Evolutionary conservation across 2,888 invertebrate genomes (phyloP).

Genomic region (Pachycephus smyrnensis): DNA sequence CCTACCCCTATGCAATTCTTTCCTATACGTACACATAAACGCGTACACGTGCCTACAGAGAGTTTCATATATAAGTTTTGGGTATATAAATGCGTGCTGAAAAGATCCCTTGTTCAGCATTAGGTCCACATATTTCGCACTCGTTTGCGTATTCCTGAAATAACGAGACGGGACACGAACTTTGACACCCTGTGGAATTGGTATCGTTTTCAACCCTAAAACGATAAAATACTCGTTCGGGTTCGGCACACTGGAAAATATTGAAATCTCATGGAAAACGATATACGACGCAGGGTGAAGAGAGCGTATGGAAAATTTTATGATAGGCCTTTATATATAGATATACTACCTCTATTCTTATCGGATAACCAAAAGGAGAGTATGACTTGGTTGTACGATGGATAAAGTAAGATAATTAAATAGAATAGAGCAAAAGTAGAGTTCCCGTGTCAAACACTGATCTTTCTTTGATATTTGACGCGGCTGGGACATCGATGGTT

Average conservation of each 20-base stretch:
- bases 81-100: background rate
- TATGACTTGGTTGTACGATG: background rate
- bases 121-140: conserved; percentile 15
- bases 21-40: conserved; percentile 17
- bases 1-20: conserved; percentile 13
- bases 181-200: conserved; percentile 6
- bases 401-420: conserved; percentile 37
- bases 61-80: background rate
- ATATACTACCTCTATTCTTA: background rate
- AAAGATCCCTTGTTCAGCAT: conserved; percentile 41
- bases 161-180: conserved; percentile 17
- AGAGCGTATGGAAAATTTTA: background rate
- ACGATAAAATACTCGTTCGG: background rate
- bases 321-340: background rate
- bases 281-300: background rate
- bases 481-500: conserved; percentile 22
- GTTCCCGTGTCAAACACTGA: conserved; percentile 50
- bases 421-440: conserved; percentile 28
- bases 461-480: conserved; percentile 54
- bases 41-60: background rate
- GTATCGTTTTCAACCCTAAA: background rate
- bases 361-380: background rate
- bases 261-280: background rate
- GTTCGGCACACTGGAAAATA: background rate
- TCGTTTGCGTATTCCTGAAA: conserved; percentile 18